Evolutionary conservation across 2,113 vertebrate species (phyloP), one percentile per base, ranked within the genome.

Genomic region (Barbus barbus): DNA sequence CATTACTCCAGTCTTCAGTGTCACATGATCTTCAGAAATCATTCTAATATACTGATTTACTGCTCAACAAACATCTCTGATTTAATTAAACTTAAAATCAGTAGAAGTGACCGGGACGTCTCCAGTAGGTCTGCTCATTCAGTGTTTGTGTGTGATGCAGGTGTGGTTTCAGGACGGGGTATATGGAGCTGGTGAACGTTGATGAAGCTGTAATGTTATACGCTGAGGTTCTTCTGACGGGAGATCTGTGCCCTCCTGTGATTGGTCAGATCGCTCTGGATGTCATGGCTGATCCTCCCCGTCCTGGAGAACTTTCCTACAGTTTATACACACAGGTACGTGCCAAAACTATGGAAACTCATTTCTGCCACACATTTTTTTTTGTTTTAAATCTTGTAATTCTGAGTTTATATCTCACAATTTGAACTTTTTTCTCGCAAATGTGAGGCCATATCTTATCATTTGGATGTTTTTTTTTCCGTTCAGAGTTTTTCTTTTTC

Each of bases 141-240:
- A 5, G 2, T 69, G 41, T 28, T 1, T 72, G 31, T 58, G 24
- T 41, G 20, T 69, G 65, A 22, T 24, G 5, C 38, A 95, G 93
- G 87, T 90, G 92, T 87, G 94, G 92, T 16, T 83, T 93, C 58
- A 91, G 91, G 38, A 84, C 88, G 2, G 93, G 92, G 0, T 95
- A 90, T 85, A 90, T 95, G 92, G 94, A 95, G 87, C 36, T 87
- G n/a, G 71, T 93, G 36, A 94, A 94, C 78, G 79, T 94, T 28
- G 93, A 94, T 78, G 88, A 89, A 3, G 78, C 28, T 2, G 85
- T 92, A 33, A 88, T 58, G 71, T 44, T 82, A 8, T 88, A 71
- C 9, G 22, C 88, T 3, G 71, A 89, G 0, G 89, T 46, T 8
- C 0, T 92, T 79, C 78, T 92, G 73, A 80, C 65, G 36, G 83